Percentiles rank a stretch among this genome's conserved stretches.
These are phyloP conservation scores for Protonibea diacanthus DNA, from an alignment of 2,797 vertebrate species.

Conservation along the genomic window DNA sequence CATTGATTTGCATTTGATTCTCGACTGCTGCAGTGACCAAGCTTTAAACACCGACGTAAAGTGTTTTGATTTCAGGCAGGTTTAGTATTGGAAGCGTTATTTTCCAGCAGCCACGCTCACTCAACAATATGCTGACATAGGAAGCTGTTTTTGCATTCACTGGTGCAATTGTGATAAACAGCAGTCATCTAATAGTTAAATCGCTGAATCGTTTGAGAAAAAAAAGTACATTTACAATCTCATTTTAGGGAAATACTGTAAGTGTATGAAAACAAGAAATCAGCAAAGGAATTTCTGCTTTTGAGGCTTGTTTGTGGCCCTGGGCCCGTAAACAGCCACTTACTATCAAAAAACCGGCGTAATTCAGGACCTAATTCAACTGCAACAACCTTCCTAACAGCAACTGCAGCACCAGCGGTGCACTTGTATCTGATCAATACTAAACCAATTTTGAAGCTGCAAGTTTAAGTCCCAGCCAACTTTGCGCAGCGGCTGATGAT, in stretches of 20 bases:
- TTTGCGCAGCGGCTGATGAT: conserved; percentile 66
- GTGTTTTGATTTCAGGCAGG: no score
- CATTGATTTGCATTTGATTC: conserved; percentile 24
- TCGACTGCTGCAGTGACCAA: conserved; percentile 11
- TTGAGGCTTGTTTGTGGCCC: background rate
- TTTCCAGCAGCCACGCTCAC: background rate
- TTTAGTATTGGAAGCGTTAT: background rate
- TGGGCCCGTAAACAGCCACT: background rate
- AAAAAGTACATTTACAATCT: background rate
- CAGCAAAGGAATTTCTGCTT: background rate
- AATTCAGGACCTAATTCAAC: background rate
- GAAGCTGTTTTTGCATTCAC: background rate
- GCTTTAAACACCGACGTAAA: background rate
- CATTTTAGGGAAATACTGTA: background rate
- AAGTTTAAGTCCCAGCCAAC: conserved; percentile 46
- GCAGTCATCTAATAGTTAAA: background rate
- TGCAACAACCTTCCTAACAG: background rate
- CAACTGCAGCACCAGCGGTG: conserved; percentile 1
- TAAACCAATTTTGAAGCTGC: conserved; percentile 38
- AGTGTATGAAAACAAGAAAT: background rate
- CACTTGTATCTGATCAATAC: conserved; percentile 35
- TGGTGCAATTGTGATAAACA: conserved; percentile 5
- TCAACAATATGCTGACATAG: background rate
- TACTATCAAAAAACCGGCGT: background rate
- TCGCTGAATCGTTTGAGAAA: background rate